Evolutionary conservation across 1,140 invertebrate species (phyloP).

Genomic region (Drosophila kanapiae): DNA sequence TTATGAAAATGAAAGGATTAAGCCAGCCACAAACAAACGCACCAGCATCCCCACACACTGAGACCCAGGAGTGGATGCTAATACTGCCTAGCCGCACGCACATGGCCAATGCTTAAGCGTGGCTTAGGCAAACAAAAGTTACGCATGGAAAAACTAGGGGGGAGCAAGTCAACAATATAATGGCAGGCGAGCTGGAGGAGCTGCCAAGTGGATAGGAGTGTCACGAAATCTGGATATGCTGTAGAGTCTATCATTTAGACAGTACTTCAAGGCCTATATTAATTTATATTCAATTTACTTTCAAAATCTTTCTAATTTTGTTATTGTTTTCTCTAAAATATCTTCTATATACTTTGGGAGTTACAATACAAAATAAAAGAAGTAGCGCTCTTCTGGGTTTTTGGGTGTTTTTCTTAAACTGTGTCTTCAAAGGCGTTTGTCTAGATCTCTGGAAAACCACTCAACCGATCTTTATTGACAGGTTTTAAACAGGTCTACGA

Average conservation of each 20-base stretch:
- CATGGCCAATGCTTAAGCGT: conserved; percentile 63
- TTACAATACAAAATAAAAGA: too few species aligned
- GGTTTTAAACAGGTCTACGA: too few species aligned
- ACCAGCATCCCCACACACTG: conserved; percentile 48
- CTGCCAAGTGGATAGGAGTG: conserved; percentile 14
- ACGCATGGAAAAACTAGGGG: conserved; percentile 66
- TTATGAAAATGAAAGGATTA: conserved; percentile 84
- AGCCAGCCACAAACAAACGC: conserved; percentile 78
- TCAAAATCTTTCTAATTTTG: too few species aligned
- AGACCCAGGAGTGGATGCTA: conserved; percentile 23
- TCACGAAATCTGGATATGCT: conserved; percentile 25
- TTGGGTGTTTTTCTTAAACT: too few species aligned
- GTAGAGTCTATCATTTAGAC: neutral
- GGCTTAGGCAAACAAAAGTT: conserved; percentile 74
- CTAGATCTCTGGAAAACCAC: too few species aligned
- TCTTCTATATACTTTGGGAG: too few species aligned
- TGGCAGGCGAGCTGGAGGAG: conserved; percentile 18
- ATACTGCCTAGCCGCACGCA: conserved; percentile 46
- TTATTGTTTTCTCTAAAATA: too few species aligned
- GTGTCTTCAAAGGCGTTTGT: too few species aligned
- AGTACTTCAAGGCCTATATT: too few species aligned
- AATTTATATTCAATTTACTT: too few species aligned
- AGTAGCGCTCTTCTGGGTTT: too few species aligned
- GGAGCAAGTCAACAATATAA: conserved; percentile 50
- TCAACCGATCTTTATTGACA: too few species aligned